These are phyloP conservation scores for Sarotherodon lohbergeri DNA, from an alignment of 2,113 vertebrate species.

Conservation along the genomic window DNA sequence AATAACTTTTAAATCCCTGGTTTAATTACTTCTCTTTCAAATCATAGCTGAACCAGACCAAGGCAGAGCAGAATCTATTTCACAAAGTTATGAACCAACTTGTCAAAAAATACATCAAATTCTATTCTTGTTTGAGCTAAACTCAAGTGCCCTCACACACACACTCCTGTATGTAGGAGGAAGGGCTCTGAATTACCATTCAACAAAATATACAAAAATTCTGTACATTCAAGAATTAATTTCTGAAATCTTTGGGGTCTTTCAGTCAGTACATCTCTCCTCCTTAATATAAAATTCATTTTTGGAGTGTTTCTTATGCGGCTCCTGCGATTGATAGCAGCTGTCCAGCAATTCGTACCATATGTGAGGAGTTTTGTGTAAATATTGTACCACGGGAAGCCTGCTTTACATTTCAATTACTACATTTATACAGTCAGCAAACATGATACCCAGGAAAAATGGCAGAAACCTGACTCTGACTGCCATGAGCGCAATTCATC, in stretches of 20 bases:
- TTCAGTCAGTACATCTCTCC: constrained; percentile 39
- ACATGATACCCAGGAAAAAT: constrained; percentile 46
- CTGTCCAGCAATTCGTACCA: constrained; percentile 61
- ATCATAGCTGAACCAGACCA: neutral
- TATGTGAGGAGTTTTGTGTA: constrained; percentile 65
- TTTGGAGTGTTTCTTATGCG: constrained; percentile 51
- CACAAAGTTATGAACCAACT: neutral
- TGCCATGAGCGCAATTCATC: constrained; percentile 36
- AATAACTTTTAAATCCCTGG: neutral
- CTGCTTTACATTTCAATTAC: constrained; percentile 69
- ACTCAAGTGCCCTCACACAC: neutral
- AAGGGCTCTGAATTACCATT: neutral
- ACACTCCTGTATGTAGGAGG: neutral
- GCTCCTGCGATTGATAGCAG: constrained; percentile 59
- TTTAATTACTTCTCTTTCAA: neutral
- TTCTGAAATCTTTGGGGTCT: constrained; percentile 3
- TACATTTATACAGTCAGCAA: constrained; percentile 61
- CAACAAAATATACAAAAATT: neutral
- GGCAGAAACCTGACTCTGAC: constrained; percentile 44
- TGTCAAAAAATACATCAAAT: neutral
- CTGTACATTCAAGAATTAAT: neutral
- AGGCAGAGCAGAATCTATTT: neutral
- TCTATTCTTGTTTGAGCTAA: neutral
- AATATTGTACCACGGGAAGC: constrained; percentile 62
- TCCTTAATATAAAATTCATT: constrained; percentile 67